Evolutionary conservation across 2,888 invertebrate genomes (phyloP), one percentile per base, ranked within the genome.

Genomic region (Lacanobia oleracea): DNA sequence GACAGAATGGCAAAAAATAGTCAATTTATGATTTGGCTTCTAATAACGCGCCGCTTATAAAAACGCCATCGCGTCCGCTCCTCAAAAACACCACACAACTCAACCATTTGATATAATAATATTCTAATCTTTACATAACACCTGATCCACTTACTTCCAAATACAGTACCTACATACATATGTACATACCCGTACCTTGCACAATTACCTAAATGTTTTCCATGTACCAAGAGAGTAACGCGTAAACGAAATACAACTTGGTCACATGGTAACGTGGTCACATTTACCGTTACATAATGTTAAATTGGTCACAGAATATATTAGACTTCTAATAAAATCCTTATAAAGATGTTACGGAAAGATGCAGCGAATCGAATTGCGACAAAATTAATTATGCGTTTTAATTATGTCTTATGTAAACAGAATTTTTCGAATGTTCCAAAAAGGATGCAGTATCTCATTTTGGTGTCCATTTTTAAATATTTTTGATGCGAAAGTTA

Each of bases 111-210:
- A 74, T 75, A 83, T 87, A 79, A 83, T 87, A 79, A 85, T 84
- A 87, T 85, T 85, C 77, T 82, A 71, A 79, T 72, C 37, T 73
- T 89, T 89, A 88, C 81, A 85, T 88, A 89, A 89, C 71, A 66
- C 57, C 64, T 67, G 86, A 83, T 87, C 89, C 82, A 89, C 84
- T 88, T 87, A 81, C 76, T 45, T 56, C 57, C 83, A 83, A 85
- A 83, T 86, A 87, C 78, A 73, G 74, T 74, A 77, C 82, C 79
- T 53, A 23, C 23, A 43, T 72, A 77, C 79, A 74, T 53, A 59
- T 14, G 14, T 72, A 75, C 79, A 74, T 54, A 63, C 54, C 9
- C 68, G 63, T 67, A 69, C 18, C 67, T 79, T 79, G 56, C 82
- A 71, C 67, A 81, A 79, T 73, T 64, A 60, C 67, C 66, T 43